These are phyloP conservation scores for Pleuronectes platessa DNA, from an alignment of 2,113 vertebrate genomes.

Conservation along the genomic window DNA sequence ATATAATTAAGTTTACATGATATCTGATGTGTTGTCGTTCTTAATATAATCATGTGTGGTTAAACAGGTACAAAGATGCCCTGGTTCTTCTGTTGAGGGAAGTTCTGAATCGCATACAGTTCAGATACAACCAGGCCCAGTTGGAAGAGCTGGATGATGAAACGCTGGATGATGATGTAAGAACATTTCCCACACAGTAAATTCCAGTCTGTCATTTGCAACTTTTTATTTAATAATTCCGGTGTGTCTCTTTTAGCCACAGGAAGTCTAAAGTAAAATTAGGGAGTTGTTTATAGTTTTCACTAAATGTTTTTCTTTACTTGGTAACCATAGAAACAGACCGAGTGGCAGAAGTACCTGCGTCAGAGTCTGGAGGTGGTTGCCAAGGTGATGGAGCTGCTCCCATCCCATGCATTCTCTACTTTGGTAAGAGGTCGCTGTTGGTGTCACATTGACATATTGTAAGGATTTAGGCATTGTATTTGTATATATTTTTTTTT, in stretches of 20 bases:
- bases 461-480: background rate
- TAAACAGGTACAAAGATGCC: conserved; percentile 93
- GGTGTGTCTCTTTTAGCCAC: background rate
- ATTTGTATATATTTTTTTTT: background rate
- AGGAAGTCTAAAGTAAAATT: background rate
- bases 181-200: conserved; percentile 35
- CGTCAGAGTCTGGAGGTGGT: conserved; percentile 98
- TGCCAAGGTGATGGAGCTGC: conserved; percentile 98
- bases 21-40: background rate
- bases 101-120: conserved; percentile 96
- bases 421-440: conserved; percentile 86
- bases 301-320: conserved; percentile 30
- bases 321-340: conserved; percentile 90
- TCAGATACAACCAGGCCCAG: conserved; percentile 96
- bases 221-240: background rate
- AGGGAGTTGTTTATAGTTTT: background rate
- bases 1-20: background rate
- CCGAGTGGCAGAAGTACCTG: conserved; percentile 98
- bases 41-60: conserved; percentile 4
- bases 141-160: conserved; percentile 98
- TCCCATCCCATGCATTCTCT: conserved; percentile 96
- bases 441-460: background rate
- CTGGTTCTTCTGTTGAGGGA: conserved; percentile 93
- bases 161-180: conserved; percentile 97
- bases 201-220: background rate